A percentile compares a stretch with the other conserved stretches of the same genome.
These are phyloP conservation scores for Ophion obscuratus DNA, from an alignment of 2,888 invertebrate species.

Conservation along the genomic window DNA sequence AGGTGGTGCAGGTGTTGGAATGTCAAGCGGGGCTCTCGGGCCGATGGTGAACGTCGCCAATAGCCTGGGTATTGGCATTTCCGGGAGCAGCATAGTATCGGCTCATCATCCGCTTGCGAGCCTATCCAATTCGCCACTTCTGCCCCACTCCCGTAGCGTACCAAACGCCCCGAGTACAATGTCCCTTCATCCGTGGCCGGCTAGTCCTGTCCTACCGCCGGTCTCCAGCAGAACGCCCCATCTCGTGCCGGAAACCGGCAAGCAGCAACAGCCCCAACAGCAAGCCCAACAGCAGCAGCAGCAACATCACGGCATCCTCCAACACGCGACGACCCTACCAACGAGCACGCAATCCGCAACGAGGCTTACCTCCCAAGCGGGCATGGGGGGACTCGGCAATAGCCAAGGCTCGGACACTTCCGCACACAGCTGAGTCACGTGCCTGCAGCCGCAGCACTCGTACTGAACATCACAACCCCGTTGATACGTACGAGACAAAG, in stretches of 20 bases:
- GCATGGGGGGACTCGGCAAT: constrained; percentile 81
- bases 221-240: constrained; percentile 89
- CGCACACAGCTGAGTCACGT: constrained; percentile 83
- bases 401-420: constrained; percentile 82
- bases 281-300: constrained; percentile 53
- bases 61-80: constrained; percentile 74
- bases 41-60: constrained; percentile 68
- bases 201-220: constrained; percentile 91
- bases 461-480: constrained; percentile 73
- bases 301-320: constrained; percentile 59
- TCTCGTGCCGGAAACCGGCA: constrained; percentile 88
- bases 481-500: constrained; percentile 39
- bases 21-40: constrained; percentile 54
- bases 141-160: constrained; percentile 86
- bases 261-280: constrained; percentile 63
- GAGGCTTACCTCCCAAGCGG: constrained; percentile 79
- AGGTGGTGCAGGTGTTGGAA: constrained; percentile 67
- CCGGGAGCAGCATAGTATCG: constrained; percentile 74
- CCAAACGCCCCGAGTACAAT: constrained; percentile 86
- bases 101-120: constrained; percentile 79
- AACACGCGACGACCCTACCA: constrained; percentile 66
- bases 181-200: constrained; percentile 91
- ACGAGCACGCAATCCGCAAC: constrained; percentile 80
- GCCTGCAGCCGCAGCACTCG: constrained; percentile 84
- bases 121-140: constrained; percentile 79